A percentile compares a stretch with the other conserved stretches of the same genome.
Evolutionary conservation across 2,113 vertebrate species (phyloP).

Genomic region (Electrona antarctica): DNA sequence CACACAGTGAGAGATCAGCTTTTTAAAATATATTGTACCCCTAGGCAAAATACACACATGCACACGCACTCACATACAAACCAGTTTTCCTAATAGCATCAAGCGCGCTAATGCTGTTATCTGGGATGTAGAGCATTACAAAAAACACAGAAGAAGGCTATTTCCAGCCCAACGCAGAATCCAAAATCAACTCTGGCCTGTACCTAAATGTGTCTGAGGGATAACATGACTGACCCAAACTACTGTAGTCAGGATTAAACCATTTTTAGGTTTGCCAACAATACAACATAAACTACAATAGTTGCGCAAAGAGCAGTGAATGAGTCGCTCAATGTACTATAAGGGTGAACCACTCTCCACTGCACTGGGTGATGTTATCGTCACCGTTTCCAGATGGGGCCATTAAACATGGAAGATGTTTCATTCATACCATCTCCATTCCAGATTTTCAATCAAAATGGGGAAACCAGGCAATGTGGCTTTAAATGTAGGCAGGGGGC

Average conservation of each 20-base stretch:
- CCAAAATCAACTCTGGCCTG: conserved; percentile 45
- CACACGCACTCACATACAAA: conserved; percentile 24
- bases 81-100: conserved; percentile 38
- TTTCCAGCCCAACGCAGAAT: conserved; percentile 28
- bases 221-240: conserved; percentile 9
- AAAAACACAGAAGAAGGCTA: conserved; percentile 25
- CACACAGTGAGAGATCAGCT: conserved; percentile 16
- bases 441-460: too few relatives aligned
- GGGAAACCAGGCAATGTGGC: conserved; percentile 38
- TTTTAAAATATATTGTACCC: conserved; percentile 37
- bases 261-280: too few relatives aligned
- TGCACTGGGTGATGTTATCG: too few relatives aligned
- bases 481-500: conserved; percentile 53
- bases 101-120: conserved; percentile 43
- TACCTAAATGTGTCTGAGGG: conserved; percentile 35
- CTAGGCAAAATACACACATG: conserved; percentile 16
- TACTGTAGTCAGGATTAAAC: too few relatives aligned
- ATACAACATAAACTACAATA: too few relatives aligned
- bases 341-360: too few relatives aligned
- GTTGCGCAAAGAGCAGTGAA: too few relatives aligned
- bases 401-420: too few relatives aligned
- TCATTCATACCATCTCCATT: too few relatives aligned
- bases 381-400: too few relatives aligned
- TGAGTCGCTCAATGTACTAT: too few relatives aligned
- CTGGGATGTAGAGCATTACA: conserved; percentile 43